Conservation (phyloP, 2,113 vertebrate species). For the Pleuronectes platessa region DNA sequence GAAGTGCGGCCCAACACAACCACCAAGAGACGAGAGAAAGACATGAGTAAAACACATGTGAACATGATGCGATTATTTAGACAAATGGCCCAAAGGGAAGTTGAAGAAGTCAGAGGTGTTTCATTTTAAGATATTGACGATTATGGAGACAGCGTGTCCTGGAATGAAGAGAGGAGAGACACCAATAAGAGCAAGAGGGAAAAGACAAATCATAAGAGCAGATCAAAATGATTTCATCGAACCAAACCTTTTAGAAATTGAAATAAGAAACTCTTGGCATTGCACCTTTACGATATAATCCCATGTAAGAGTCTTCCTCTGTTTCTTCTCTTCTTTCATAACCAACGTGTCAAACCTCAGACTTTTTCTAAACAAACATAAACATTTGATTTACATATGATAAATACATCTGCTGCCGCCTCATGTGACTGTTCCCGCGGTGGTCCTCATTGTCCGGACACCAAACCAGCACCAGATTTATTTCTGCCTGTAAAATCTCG, state of each 20-base stretch:
- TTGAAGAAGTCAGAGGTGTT: background rate
- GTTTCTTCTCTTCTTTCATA: background rate
- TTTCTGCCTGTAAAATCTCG: background rate
- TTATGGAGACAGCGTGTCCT: no score
- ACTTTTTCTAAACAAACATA: background rate
- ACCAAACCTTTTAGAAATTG: background rate
- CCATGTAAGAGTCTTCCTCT: background rate
- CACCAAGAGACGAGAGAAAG: background rate
- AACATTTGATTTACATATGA: background rate
- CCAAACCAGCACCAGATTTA: background rate
- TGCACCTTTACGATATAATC: background rate
- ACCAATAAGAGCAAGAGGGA: background rate
- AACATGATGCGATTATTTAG: background rate
- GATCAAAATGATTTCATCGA: background rate
- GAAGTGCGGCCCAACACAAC: slow-evolving; percentile 4
- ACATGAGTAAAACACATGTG: slow-evolving; percentile 13
- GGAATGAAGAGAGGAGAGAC: background rate
- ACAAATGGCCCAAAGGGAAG: background rate
- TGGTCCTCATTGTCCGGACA: background rate
- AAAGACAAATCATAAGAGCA: background rate
- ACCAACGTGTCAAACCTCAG: background rate
- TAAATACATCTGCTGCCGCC: background rate
- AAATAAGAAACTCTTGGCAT: background rate
- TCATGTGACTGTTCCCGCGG: background rate
- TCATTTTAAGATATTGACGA: background rate